Base-by-base conservation (phyloP, 2,888 invertebrate species). In the Atethmia centrago region DNA sequence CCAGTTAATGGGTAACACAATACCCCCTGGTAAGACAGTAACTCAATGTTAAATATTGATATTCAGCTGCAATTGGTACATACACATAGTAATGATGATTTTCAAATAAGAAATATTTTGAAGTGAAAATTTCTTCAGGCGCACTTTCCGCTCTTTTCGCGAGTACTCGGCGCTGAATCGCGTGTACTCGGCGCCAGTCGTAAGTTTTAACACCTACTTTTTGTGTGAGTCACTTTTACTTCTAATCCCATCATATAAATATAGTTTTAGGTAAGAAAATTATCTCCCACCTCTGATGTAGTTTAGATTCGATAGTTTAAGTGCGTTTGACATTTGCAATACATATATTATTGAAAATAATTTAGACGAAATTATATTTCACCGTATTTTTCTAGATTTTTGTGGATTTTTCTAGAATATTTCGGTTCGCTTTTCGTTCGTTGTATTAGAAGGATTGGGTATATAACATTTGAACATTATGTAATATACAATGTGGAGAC, bases 251-350 rank as follows among this genome's bases (percentile, higher is more conserved):
- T 58, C n/a, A 82, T 55, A 63, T 7, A 84, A 62, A 53, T 28
- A 69, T 72, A 77, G 74, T 69, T 53, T 77, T 84, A 82, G 83
- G n/a, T 63, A 79, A 71, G 53, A 78, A 79, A 82, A 78, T 75
- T 84, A 70, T 82, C 40, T 72, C 85, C 85, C 82, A 85, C 82
- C 85, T 85, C 51, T 64, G 65, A 69, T 53, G 53, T 79, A 77
- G 63, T 28, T 16, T 64, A 77, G 40, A 47, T 51, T 31, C 62
- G 16, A 68, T 74, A 71, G 42, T 31, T 36, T 69, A 63, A 79
- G 74, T 40, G 25, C 59, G 61, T 80, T 80, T 80, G 84, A 84
- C 84, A 84, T 68, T 79, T 84, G 80, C 80, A 80, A 80, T 80
- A 80, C 47, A 71, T 55, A 45, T 71, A 70, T 53, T 58, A 71